These are phyloP conservation scores for Parapsyche elsis DNA, from an alignment of 1,140 invertebrate species.

Conservation along the genomic window DNA sequence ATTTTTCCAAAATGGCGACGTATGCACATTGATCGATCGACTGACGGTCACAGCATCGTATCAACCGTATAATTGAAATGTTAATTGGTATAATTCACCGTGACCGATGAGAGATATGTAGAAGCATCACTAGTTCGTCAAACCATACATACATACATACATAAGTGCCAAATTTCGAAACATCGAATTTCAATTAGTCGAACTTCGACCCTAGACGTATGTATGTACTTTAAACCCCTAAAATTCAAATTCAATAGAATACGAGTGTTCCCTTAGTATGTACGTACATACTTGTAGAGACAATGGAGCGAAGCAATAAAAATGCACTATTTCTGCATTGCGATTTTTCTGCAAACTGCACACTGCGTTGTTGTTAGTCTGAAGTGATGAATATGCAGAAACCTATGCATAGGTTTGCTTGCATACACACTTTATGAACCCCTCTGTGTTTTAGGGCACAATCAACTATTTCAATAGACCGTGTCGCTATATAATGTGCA, in stretches of 20 bases:
- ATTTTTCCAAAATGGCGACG: too few species aligned
- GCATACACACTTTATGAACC: slow-evolving; percentile 13
- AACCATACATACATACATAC: too few species aligned
- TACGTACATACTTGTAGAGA: too few species aligned
- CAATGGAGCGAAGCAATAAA: too few species aligned
- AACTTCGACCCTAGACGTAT: too few species aligned
- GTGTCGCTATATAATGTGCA: slow-evolving; percentile 37
- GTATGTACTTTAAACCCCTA: too few species aligned
- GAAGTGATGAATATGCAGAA: slow-evolving; percentile 18
- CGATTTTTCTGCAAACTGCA: not conserved
- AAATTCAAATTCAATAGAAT: too few species aligned
- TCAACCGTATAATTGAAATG: slow-evolving; percentile 36
- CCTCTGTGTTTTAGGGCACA: slow-evolving; percentile 29
- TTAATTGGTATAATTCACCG: slow-evolving; percentile 29
- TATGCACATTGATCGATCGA: slow-evolving; percentile 5
- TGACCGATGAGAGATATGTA: slow-evolving; percentile 19
- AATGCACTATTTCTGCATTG: not conserved
- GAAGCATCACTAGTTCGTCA: not conserved
- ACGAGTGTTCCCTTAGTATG: too few species aligned
- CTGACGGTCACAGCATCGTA: not conserved
- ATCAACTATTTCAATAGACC: slow-evolving; percentile 49
- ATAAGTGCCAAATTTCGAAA: not conserved
- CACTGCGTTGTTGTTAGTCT: slow-evolving; percentile 4
- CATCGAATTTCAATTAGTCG: slow-evolving; percentile 4
- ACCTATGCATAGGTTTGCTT: not conserved